phyloP scores from a whole-genome alignment of 1,140 invertebrate species.

The Rhagoletis zephyria region DNA sequence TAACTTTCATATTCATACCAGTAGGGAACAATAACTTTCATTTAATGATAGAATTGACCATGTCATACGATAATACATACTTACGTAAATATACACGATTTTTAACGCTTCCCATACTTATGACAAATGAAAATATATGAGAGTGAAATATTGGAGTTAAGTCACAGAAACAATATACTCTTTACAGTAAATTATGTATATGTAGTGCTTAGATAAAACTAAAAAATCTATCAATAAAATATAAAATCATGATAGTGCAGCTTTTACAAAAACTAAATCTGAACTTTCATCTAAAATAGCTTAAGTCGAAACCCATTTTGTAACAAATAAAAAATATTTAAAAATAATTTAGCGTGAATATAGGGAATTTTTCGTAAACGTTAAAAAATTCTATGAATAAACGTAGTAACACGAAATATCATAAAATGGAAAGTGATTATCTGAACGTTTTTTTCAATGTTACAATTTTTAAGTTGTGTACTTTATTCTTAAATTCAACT shows the following conservation, averaged over 20 bases:
- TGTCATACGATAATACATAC: neutral
- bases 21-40: conserved; percentile 11
- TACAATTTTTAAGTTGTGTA: too few species aligned
- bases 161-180: conserved; percentile 9
- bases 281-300: conserved; percentile 13
- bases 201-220: conserved; percentile 16
- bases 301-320: conserved; percentile 8
- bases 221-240: conserved; percentile 5
- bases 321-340: conserved; percentile 30
- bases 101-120: conserved; percentile 9
- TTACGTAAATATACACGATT: neutral
- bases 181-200: neutral
- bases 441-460: neutral
- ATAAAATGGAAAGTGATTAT: neutral
- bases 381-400: neutral
- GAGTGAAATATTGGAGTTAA: conserved; percentile 21
- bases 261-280: neutral
- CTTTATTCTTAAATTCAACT: too few species aligned
- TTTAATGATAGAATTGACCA: neutral
- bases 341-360: neutral
- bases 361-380: conserved; percentile 33
- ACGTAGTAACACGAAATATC: neutral
- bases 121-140: neutral
- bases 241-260: neutral
- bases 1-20: conserved; percentile 22